Evolutionary conservation across 2,888 invertebrate species (phyloP).

Genomic region (Prenolepis imparis): DNA sequence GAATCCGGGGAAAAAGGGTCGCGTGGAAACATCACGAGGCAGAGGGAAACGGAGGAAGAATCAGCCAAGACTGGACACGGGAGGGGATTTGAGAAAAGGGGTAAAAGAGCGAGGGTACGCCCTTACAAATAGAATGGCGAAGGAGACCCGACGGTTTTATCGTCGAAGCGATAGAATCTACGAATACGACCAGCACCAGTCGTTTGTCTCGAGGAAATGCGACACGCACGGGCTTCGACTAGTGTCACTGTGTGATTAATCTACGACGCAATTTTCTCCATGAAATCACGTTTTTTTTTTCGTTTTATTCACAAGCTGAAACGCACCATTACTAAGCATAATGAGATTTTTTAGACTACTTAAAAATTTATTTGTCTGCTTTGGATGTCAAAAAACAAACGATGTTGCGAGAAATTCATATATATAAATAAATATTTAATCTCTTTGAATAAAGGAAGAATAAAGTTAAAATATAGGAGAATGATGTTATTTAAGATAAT

Average conservation of each 20-base stretch:
- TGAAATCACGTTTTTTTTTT: conserved; percentile 12
- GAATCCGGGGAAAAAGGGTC: neutral
- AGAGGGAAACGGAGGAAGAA: conserved; percentile 33
- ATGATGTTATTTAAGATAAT: neutral
- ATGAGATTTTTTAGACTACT: neutral
- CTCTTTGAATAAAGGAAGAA: neutral
- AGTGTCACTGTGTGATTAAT: conserved; percentile 69
- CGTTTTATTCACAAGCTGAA: neutral
- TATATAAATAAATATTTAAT: neutral
- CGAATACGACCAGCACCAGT: conserved; percentile 65
- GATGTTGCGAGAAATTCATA: neutral
- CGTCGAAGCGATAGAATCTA: conserved; percentile 71
- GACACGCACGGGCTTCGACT: conserved; percentile 63
- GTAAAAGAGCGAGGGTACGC: conserved; percentile 47
- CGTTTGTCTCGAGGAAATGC: conserved; percentile 74
- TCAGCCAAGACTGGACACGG: conserved; percentile 51
- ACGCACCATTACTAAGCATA: conserved; percentile 4
- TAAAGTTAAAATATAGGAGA: neutral
- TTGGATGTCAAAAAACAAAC: neutral
- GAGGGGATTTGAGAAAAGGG: conserved; percentile 46
- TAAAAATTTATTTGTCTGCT: neutral
- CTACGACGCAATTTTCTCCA: conserved; percentile 45
- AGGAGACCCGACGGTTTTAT: conserved; percentile 70
- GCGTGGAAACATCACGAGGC: conserved; percentile 59
- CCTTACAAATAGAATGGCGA: conserved; percentile 74